Evolutionary conservation across 2,888 invertebrate genomes (phyloP).

Genomic region (Atethmia centrago): DNA sequence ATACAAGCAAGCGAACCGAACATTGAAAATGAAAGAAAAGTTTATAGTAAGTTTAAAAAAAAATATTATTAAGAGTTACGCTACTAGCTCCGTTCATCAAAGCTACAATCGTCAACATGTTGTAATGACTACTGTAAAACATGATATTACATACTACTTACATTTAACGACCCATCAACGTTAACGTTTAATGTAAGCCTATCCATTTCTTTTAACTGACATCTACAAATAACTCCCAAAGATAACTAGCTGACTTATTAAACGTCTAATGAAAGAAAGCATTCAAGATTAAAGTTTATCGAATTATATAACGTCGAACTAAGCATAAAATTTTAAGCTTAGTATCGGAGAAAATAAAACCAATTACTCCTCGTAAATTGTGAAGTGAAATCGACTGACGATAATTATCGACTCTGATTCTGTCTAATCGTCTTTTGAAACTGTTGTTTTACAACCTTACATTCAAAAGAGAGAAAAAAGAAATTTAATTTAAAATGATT

Average conservation of each 20-base stretch:
- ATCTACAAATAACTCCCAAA: slow-evolving; percentile 32
- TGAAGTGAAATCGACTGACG: slow-evolving; percentile 62
- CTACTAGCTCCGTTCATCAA: slow-evolving; percentile 23
- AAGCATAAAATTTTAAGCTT: slow-evolving; percentile 48
- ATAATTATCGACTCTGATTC: slow-evolving; percentile 41
- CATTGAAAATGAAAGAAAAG: not conserved
- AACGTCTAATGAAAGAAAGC: slow-evolving; percentile 52
- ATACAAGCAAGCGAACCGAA: not conserved
- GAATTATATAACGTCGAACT: slow-evolving; percentile 56
- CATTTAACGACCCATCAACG: slow-evolving; percentile 19
- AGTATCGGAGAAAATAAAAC: slow-evolving; percentile 61
- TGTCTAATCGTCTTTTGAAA: slow-evolving; percentile 23
- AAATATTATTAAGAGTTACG: slow-evolving; percentile 11
- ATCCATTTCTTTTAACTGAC: slow-evolving; percentile 30
- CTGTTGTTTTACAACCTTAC: slow-evolving; percentile 19
- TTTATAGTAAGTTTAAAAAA: slow-evolving; percentile 2
- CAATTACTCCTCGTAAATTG: slow-evolving; percentile 61
- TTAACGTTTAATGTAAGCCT: slow-evolving; percentile 11
- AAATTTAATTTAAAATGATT: not conserved
- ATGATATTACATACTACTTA: slow-evolving; percentile 18
- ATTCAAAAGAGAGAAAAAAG: slow-evolving; percentile 13
- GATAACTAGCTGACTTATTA: slow-evolving; percentile 36
- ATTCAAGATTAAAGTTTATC: slow-evolving; percentile 41
- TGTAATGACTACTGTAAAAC: slow-evolving; percentile 20
- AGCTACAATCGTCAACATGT: slow-evolving; percentile 15